Evolutionary conservation across 2,797 vertebrate genomes (phyloP).

Genomic region (Phoxinus dragarum): DNA sequence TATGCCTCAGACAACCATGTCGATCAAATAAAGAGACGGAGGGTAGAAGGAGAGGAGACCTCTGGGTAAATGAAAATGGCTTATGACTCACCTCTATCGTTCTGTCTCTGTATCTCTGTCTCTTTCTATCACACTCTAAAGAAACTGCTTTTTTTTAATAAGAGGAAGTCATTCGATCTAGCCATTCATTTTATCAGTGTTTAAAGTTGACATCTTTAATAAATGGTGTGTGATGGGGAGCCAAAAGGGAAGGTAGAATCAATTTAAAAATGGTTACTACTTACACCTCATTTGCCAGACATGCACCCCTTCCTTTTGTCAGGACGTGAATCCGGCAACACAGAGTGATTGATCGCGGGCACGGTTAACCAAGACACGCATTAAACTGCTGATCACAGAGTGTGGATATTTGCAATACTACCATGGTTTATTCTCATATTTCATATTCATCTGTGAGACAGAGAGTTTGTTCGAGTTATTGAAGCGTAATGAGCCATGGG

Average conservation of each 20-base stretch:
- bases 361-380: neutral
- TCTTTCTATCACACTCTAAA: slow-evolving; percentile 30
- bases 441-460: slow-evolving; percentile 48
- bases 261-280: slow-evolving; percentile 39
- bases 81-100: slow-evolving; percentile 41
- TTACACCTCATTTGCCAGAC: slow-evolving; percentile 36
- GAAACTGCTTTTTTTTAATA: slow-evolving; percentile 3
- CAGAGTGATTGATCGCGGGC: slow-evolving; percentile 24
- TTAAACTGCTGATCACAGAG: slow-evolving; percentile 23
- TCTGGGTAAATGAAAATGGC: slow-evolving; percentile 50
- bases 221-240: slow-evolving; percentile 38
- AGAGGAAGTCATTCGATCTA: slow-evolving; percentile 37
- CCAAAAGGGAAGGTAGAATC: slow-evolving; percentile 37
- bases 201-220: slow-evolving; percentile 45
- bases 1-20: slow-evolving; percentile 49
- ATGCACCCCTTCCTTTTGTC: slow-evolving; percentile 11
- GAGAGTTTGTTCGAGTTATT: slow-evolving; percentile 52
- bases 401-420: slow-evolving; percentile 33
- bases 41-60: slow-evolving; percentile 39
- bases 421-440: slow-evolving; percentile 46
- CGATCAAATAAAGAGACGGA: slow-evolving; percentile 36
- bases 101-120: slow-evolving; percentile 41
- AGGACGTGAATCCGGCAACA: slow-evolving; percentile 1
- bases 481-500: slow-evolving; percentile 49
- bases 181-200: slow-evolving; percentile 40